Evolutionary conservation across 2,797 vertebrate genomes (phyloP), one percentile per base, ranked within the genome.

Genomic region (Poeciliopsis infans): DNA sequence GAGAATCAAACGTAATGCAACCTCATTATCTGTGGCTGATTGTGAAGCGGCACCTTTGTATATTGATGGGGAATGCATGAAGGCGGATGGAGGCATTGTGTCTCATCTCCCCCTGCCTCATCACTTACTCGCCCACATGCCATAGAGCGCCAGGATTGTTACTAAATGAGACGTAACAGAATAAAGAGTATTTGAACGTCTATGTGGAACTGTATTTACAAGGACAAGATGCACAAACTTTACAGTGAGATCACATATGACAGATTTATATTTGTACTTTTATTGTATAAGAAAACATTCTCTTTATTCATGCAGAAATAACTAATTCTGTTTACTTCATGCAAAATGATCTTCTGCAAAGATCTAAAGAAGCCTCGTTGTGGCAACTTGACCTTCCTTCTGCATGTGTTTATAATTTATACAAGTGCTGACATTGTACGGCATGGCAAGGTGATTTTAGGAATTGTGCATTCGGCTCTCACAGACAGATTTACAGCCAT

Each of bases 11-110:
- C 85, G 87, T 88, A 92, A 93, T 86, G 85, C 93, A 86, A 76
- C 87, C 88, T 94, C 89, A 94, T 95, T 94, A 94, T 91, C 79
- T 85, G 75, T 20, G 68, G 85, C 89, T 95, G 94, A 95, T 94
- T 95, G 93, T 92, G 91, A 94, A 92, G 94, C 91, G 81, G 91
- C 91, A 92, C 89, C 88, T 90, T 90, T 91, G 89, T 92, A 87
- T 92, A 91, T 89, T 93, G 94, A 95, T 92, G 81, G 86, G 39
- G 84, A 86, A 79, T 57, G 84, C 88, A 87, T 85, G 86, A 89
- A 91, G 85, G 90, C 90, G 88, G 92, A 84, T 76, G 80, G 83
- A 80, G 71, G 71, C 78, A 70, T 75, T 68, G 75, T 75, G 85
- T 85, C 85, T 92, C 84, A 92, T 93, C 83, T 79, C 85, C 87